Evolutionary conservation across 2,888 invertebrate species (phyloP).

Genomic region (Stramonita haemastoma): DNA sequence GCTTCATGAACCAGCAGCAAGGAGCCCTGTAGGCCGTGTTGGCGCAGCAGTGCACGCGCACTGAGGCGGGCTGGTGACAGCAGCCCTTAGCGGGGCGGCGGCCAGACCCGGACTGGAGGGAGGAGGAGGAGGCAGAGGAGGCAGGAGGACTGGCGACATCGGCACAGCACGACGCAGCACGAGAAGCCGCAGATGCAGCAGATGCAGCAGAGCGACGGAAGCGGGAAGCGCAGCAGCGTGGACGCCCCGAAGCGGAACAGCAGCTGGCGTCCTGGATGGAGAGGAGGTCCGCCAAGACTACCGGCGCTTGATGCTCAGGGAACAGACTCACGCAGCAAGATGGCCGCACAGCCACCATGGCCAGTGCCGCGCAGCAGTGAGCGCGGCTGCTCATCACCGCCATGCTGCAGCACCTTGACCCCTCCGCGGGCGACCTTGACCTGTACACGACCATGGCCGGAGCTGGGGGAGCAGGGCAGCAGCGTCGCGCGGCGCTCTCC

Average conservation of each 20-base stretch:
- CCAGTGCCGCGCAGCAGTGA: background rate
- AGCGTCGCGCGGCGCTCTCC: background rate
- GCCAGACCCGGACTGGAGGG: background rate
- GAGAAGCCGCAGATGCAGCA: background rate
- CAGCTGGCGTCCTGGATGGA: background rate
- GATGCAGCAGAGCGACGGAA: background rate
- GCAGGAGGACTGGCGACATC: background rate
- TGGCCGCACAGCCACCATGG: too few relatives aligned
- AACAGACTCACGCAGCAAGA: background rate
- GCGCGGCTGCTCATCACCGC: background rate
- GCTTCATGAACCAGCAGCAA: conserved; percentile 1
- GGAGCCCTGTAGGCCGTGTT: background rate
- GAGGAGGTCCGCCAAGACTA: background rate
- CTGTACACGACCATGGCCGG: background rate
- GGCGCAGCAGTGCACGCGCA: background rate
- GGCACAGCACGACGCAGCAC: background rate
- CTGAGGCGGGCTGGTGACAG: background rate
- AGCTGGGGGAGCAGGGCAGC: background rate
- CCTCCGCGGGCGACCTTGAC: too few relatives aligned
- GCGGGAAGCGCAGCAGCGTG: background rate
- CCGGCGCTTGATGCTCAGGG: background rate
- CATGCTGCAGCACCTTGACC: background rate
- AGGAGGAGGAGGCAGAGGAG: too few relatives aligned
- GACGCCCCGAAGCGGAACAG: background rate
- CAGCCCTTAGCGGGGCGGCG: background rate